phyloP scores from a whole-genome alignment of 2,797 vertebrate genomes.

The Kryptolebias ocellatus region DNA sequence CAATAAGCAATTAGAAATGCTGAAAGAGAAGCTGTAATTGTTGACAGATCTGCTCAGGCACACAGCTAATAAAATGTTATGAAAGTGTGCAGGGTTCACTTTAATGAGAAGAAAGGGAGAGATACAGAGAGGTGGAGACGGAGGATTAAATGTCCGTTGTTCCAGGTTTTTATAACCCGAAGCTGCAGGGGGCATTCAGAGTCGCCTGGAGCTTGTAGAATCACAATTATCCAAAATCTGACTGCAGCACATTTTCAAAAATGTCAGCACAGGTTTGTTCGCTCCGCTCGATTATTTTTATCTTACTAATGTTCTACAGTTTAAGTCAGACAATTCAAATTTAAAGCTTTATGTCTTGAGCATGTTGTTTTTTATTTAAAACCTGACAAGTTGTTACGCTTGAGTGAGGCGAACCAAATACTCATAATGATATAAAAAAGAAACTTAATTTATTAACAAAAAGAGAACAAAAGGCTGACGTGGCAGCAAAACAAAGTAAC shows the following conservation, averaged over 20 bases:
- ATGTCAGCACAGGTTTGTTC: neutral
- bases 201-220: constrained; percentile 44
- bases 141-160: constrained; percentile 42
- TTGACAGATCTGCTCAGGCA: constrained; percentile 29
- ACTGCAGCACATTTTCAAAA: constrained; percentile 1
- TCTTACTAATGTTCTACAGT: neutral
- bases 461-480: no score
- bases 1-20: constrained; percentile 21
- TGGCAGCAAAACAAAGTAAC: no score
- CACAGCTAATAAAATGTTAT: constrained; percentile 56
- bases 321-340: neutral
- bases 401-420: no score
- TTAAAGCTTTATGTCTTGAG: neutral
- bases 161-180: constrained; percentile 65
- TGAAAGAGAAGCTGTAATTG: constrained; percentile 52
- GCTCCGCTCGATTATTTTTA: neutral
- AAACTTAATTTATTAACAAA: no score
- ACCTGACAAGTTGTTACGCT: neutral
- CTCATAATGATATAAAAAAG: no score
- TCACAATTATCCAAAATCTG: constrained; percentile 59
- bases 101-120: constrained; percentile 55
- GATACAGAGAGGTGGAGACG: constrained; percentile 17
- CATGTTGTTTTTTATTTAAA: constrained; percentile 6
- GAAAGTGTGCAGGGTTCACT: constrained; percentile 44
- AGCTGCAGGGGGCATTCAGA: constrained; percentile 39